These are phyloP conservation scores for Lottia gigantea DNA, from an alignment of 2,888 invertebrate genomes.

Conservation along the genomic window DNA sequence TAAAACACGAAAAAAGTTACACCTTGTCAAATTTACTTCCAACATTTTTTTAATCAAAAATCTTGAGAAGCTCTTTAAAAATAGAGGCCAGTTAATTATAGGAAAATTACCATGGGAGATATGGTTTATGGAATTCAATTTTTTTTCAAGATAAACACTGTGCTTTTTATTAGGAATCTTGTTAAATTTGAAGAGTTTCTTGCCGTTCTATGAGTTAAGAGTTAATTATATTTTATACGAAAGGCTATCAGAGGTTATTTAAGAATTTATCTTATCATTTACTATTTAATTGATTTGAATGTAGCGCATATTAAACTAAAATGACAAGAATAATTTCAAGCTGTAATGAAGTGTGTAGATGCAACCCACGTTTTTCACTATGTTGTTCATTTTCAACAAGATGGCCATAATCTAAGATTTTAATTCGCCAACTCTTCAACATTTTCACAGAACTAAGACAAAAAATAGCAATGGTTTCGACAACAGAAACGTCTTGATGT, in stretches of 20 bases:
- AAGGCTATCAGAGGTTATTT: slow-evolving; percentile 6
- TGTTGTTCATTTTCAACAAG: too few relatives aligned
- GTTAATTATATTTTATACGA: slow-evolving; percentile 4
- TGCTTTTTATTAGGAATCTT: neutral
- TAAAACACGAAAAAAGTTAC: too few relatives aligned
- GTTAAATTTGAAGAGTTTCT: slow-evolving; percentile 3
- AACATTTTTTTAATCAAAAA: too few relatives aligned
- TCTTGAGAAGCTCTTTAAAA: neutral
- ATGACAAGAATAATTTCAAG: slow-evolving; percentile 2
- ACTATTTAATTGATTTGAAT: slow-evolving; percentile 5
- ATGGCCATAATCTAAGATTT: too few relatives aligned
- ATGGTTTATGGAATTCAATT: slow-evolving; percentile 1
- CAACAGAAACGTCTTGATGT: too few relatives aligned
- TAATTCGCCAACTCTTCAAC: too few relatives aligned
- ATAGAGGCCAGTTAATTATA: neutral
- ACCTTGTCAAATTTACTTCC: too few relatives aligned
- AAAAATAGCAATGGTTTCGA: too few relatives aligned
- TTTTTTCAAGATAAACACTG: slow-evolving; percentile 9
- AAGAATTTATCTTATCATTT: slow-evolving; percentile 4
- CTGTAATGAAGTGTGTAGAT: slow-evolving; percentile 3
- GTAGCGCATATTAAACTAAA: neutral
- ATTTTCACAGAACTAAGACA: too few relatives aligned
- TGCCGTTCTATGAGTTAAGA: neutral
- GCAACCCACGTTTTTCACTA: neutral
- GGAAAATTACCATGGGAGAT: slow-evolving; percentile 2